Base-by-base conservation (phyloP, 2,113 vertebrate species). In the Plecturocebus donacophilus region DNA sequence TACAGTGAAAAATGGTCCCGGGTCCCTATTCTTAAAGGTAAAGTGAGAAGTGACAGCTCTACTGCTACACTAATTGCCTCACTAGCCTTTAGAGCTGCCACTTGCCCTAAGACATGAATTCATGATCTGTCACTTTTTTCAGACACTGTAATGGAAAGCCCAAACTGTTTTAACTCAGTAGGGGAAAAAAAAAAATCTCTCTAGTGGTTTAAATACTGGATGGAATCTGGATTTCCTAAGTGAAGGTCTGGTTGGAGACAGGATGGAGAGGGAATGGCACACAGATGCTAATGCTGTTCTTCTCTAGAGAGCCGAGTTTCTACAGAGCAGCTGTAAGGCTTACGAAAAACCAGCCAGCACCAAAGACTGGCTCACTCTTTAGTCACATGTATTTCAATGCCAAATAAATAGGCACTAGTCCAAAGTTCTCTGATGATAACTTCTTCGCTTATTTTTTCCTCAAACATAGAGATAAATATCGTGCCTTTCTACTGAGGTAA, bases 211-310 rank as follows among this genome's bases (percentile, higher is more conserved):
- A 70, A 42, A 82, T 3, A 71, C 32, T 35, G 66, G 32, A 95
- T 13, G 32, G 42, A 76, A 32, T 40, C 10, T 84, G 76, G 90
- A 84, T 54, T 80, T 40, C 87, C 38, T 54, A n/a, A 90, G 49
- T 95, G 68, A n/a, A 73, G 38, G 56, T 81, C 86, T 82, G 38
- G 81, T 79, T n/a, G 87, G 83, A 95, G 54, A 68, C 2, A 87
- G 49, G 73, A 76, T 54, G 2, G 27, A 85, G 32, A 89, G 11
- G n/a, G 8, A 96, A 89, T 14, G 38, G 68, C 17, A 89, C 0
- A 30, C 87, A 75, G 76, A 23, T 90, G 68, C 58, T 73, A 61
- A 68, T 10, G 66, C 66, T 71, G 12, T 27, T 32, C 20, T 91
- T 19, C 42, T 77, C 47, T 38, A 25, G 40, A 84, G 14, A 93